Conservation (phyloP, 1,140 invertebrate genomes). For the Antheraea pernyi region DNA sequence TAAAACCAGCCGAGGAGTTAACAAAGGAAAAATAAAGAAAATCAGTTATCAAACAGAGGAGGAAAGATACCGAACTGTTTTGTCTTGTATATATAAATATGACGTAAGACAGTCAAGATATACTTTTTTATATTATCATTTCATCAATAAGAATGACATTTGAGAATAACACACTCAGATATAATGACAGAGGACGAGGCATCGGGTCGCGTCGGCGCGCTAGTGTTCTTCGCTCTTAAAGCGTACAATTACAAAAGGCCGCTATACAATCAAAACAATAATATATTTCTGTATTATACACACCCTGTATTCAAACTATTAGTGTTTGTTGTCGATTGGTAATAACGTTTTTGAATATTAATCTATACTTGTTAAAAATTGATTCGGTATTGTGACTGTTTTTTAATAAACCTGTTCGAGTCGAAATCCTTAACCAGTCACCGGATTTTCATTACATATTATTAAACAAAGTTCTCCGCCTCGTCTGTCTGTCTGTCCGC, state of each 20-base stretch:
- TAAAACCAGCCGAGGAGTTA: too few relatives aligned
- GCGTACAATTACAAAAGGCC: slow-evolving; percentile 61
- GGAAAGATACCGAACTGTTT: too few relatives aligned
- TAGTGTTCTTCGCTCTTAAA: slow-evolving; percentile 10
- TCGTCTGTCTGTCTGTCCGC: too few relatives aligned
- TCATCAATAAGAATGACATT: slow-evolving; percentile 31
- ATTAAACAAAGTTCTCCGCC: too few relatives aligned
- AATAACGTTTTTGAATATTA: slow-evolving; percentile 1
- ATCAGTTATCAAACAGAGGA: too few relatives aligned
- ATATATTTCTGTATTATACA: slow-evolving; percentile 46
- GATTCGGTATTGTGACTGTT: neutral
- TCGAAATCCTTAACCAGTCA: too few relatives aligned
- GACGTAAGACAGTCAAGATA: neutral
- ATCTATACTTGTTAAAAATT: neutral
- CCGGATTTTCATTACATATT: too few relatives aligned
- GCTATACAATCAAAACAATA: slow-evolving; percentile 66
- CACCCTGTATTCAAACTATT: slow-evolving; percentile 21
- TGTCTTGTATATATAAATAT: too few relatives aligned
- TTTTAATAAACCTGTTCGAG: too few relatives aligned
- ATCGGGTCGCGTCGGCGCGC: slow-evolving; percentile 18
- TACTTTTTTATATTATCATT: slow-evolving; percentile 1
- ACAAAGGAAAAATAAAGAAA: too few relatives aligned
- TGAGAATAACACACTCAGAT: slow-evolving; percentile 37
- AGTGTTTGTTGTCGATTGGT: neutral
- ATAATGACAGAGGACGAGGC: slow-evolving; percentile 49